These are phyloP conservation scores for Strigops habroptila DNA, from an alignment of 2,113 vertebrate genomes.

Conservation along the genomic window DNA sequence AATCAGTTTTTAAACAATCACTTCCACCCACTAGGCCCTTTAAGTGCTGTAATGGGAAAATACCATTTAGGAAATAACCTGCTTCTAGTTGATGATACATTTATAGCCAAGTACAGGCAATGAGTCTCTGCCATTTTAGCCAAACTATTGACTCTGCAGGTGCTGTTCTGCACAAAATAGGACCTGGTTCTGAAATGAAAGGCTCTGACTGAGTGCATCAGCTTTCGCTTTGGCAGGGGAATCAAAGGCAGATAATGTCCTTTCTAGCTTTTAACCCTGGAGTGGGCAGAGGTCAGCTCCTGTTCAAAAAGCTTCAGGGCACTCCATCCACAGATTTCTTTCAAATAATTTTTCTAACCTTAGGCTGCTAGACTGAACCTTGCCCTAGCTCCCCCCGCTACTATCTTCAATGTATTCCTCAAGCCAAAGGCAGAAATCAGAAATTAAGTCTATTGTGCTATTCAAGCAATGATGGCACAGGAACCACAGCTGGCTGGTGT, in stretches of 20 bases:
- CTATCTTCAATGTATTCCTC: not conserved
- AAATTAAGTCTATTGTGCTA: not conserved
- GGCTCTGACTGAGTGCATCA: not conserved
- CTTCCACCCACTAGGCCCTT: not conserved
- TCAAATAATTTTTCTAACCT: not conserved
- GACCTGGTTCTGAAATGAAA: constrained; percentile 9
- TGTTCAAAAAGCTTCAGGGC: not conserved
- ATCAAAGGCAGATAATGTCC: not conserved
- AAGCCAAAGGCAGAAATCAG: not conserved
- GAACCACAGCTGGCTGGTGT: not conserved
- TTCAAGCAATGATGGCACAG: not conserved
- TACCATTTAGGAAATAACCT: not conserved
- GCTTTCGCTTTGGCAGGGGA: not conserved
- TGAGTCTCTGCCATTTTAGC: not conserved
- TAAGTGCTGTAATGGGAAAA: not conserved
- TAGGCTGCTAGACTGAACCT: not conserved
- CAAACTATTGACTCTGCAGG: not conserved
- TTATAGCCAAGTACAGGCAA: not conserved
- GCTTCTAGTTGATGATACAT: not conserved
- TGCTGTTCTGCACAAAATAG: not conserved
- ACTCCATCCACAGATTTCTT: not conserved
- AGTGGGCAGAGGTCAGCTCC: not conserved
- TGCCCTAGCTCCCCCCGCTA: not conserved
- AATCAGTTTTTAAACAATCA: not conserved
- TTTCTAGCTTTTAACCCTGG: constrained; percentile 13